Evolutionary conservation across 2,113 vertebrate genomes (phyloP), one percentile per base, ranked within the genome.

Genomic region (Parotia lawesii): DNA sequence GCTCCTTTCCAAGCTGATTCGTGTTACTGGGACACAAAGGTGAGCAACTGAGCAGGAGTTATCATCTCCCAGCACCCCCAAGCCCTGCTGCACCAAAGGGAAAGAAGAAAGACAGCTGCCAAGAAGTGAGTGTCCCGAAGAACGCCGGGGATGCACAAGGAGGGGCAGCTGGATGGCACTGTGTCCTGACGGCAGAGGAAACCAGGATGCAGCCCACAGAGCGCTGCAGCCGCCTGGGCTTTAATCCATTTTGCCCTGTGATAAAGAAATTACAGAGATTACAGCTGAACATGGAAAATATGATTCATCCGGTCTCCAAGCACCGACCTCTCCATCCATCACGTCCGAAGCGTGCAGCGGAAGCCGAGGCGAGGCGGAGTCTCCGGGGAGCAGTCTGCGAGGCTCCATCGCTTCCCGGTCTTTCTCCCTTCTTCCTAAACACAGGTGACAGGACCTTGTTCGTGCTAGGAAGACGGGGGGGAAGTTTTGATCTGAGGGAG

Each of bases 181-280:
- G 10, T 18, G 48, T 64, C 20, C 77, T 38, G 51, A 28, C 3
- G 42, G 54, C 4, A 9, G 44, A 57, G 20, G 42, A 78, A 80
- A 42, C 19, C 72, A 56, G 60, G 38, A 29, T 0, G 6, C 24
- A 79, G 54, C 50, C 33, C 62, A 9, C 61, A 45, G 53, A 35
- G 33, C 2, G 0, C 86, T 61, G 64, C 5, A 5, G 48, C 75
- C 22, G 2, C 40, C 15, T 5, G 44, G 13, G 23, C 47, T 66
- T 35, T 64, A 80, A 77, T 21, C 18, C n/a, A 0, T 77, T 95
- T 56, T 87, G 24, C 25, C 58, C 44, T 7, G 9, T 27, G 72
- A 90, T 86, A 84, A 88, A 88, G 75, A 77, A 88, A 83, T 93
- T 44, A 87, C 66, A 11, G 38, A 37, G 78, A 64, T 40, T 38